Evolutionary conservation across 2,888 invertebrate genomes (phyloP), one percentile per base, ranked within the genome.

Genomic region (Agrochola macilenta): DNA sequence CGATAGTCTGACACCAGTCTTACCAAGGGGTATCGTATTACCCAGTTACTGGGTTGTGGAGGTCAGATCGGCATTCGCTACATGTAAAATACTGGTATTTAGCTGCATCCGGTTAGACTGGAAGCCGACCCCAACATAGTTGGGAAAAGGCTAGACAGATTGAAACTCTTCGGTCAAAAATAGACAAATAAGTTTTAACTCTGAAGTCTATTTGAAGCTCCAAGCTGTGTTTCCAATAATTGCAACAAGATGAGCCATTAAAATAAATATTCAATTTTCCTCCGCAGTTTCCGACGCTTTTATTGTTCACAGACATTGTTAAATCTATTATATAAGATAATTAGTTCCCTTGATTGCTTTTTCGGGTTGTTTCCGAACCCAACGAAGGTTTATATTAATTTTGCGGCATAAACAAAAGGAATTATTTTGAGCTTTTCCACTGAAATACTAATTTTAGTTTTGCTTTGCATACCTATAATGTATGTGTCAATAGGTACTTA

Each of bases 261-360:
- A 46, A 26, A 39, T 11, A 57, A 57, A 64, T 17, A 69, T 70
- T 52, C 0, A 43, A 39, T 54, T 74, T 26, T 58, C 26, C 20
- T 65, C n/a, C 26, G 43, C 43, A 5, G 17, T 61, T 72, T 57
- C 20, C 5, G 26, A 68, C n/a, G 49, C 39, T 60, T 66, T 49
- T 23, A 61, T 30, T 20, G 63, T 35, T 57, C 3, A 61, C 30
- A 54, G 52, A 39, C 14, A 20, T 72, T 43, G 49, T 57, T 80
- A 12, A 63, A 68, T 49, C 1, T 0, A 35, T 63, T 72, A 70
- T 54, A 17, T 14, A 14, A n/a, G 14, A 23, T 57, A 52, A 68
- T 80, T 72, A 52, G 20, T 68, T 58, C 9, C 35, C 17, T 43
- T 68, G 43, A 79, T 68, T 57, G 61, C 49, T 80, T 79, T 78